Evolutionary conservation across 92 coral and sea anemone species (phyloP).

Genomic region (Zoanthus solanderi): DNA sequence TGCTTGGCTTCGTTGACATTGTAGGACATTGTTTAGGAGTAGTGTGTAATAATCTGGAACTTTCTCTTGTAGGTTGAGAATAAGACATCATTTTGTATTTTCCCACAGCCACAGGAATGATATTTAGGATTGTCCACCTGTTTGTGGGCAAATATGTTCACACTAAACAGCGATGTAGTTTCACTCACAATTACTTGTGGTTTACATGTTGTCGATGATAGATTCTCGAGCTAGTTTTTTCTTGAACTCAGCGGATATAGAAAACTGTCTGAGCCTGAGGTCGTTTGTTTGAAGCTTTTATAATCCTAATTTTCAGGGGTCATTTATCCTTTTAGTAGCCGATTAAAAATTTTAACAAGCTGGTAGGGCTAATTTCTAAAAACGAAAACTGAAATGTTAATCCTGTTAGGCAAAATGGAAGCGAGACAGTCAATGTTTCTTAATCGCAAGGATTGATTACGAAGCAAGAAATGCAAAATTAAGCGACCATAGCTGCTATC

Average conservation of each 20-base stretch:
- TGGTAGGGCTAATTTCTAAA: not conserved
- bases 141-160: conserved; percentile 14
- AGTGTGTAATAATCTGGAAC: conserved; percentile 28
- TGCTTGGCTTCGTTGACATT: conserved; percentile 14
- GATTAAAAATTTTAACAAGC: conserved; percentile 6
- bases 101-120: conserved; percentile 8
- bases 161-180: conserved; percentile 5
- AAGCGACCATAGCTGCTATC: conserved; percentile 28
- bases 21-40: conserved; percentile 27
- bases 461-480: conserved; percentile 15
- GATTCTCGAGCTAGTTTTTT: not conserved
- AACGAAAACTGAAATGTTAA: conserved; percentile 19
- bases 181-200: conserved; percentile 40
- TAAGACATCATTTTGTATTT: conserved; percentile 10
- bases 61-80: conserved; percentile 18
- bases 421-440: conserved; percentile 11
- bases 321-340: not conserved
- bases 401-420: conserved; percentile 41
- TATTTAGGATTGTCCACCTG: conserved; percentile 19
- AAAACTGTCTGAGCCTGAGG: not conserved
- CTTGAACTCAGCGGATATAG: conserved; percentile 4
- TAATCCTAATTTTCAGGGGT: conserved; percentile 12
- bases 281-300: not conserved
- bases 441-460: conserved; percentile 39
- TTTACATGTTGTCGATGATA: not conserved